Base-by-base conservation (phyloP, 2,888 invertebrate genomes). In the Odontocolon sp. region DNA sequence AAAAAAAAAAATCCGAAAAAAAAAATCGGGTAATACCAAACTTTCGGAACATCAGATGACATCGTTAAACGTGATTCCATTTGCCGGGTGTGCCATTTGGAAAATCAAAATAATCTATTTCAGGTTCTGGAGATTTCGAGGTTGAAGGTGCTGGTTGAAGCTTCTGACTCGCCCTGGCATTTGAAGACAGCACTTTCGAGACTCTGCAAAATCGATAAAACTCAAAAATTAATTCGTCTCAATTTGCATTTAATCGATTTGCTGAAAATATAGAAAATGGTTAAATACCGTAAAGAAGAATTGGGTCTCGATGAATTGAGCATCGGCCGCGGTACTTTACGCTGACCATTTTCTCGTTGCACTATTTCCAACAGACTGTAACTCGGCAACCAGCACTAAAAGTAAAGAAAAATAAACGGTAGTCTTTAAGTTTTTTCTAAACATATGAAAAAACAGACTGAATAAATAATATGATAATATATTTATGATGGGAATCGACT, bases 301-400 rank as follows among this genome's bases (percentile, higher is more conserved):
- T 83, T 83, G 14, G 85, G 81, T 73, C 81, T 87, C 16, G 86
- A 82, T 71, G 87, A 84, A 74, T 88, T 89, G 47, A 91, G 86
- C 83, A 94, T 93, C 47, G 96, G 96, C 42, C 95, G 94, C 36
- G 96, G 96, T 78, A 96, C 95, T 89, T 95, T 95, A 0, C 96
- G 92, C 87, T 94, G 94, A 85, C 96, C 93, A 89, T 94, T 94
- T 91, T 97, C 94, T 69, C 97, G 93, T 84, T 96, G 95, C 75
- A 97, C 91, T 78, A 96, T 93, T 87, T 97, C 95, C 87, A 96
- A 91, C 81, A 98, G 92, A 87, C 96, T 96, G 89, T 96, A 95
- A 80, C 96, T 95, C 0, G 98, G 98, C 84, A 97, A 91, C 97
- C 97, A 98, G 77, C 97, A 96, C 94, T 96, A 91, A 4, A 91